Conservation (phyloP, 2,888 invertebrate species). For the Pseudococcus jackbeardsleyi region DNA sequence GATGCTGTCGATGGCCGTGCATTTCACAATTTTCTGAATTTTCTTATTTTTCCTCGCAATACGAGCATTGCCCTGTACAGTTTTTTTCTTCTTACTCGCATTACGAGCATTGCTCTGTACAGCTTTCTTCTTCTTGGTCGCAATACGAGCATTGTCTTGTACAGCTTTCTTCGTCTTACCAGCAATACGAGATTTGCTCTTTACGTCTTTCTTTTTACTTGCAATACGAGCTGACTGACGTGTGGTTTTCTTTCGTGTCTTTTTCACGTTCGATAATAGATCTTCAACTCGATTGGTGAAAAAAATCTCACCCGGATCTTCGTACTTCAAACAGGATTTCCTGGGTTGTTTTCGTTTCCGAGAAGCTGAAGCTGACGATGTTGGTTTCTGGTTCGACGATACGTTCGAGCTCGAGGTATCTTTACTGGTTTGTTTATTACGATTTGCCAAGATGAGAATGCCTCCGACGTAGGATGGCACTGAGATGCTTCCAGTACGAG, state of each 20-base stretch:
- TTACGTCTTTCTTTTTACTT: no score
- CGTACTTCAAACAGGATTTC: not conserved
- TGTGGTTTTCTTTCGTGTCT: no score
- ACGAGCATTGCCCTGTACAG: not conserved
- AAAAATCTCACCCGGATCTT: not conserved
- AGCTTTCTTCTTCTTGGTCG: no score
- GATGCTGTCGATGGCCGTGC: not conserved
- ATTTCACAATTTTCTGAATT: not conserved
- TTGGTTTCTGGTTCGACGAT: not conserved
- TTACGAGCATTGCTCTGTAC: no score
- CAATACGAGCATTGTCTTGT: no score
- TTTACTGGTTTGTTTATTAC: not conserved
- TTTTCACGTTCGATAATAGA: not conserved
- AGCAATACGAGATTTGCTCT: no score
- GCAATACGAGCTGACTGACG: no score
- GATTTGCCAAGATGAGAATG: not conserved
- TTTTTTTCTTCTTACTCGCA: not conserved
- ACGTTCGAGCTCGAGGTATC: not conserved
- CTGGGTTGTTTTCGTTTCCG: not conserved
- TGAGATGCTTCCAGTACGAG: not conserved
- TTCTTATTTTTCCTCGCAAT: not conserved
- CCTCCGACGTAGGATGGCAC: not conserved
- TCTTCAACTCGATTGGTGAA: not conserved
- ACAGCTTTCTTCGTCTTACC: no score
- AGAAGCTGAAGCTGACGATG: not conserved